phyloP scores from a whole-genome alignment of 2,797 vertebrate genomes.

The Sebastes cheni region DNA sequence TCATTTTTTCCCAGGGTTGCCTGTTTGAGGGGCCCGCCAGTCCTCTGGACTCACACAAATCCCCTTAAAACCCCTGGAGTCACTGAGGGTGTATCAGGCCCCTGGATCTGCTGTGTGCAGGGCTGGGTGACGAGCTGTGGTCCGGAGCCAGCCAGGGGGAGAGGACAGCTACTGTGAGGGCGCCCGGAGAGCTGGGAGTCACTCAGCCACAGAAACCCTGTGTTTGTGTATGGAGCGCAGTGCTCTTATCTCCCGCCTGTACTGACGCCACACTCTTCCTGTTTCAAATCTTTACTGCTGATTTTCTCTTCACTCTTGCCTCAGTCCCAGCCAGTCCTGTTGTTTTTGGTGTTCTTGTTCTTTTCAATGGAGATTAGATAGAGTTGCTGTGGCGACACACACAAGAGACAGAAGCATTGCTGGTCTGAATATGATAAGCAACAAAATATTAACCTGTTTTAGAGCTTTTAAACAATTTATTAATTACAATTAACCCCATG shows the following conservation, averaged over 20 bases:
- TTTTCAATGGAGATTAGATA: conserved; percentile 80
- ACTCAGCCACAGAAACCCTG: conserved; percentile 81
- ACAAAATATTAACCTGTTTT: conserved; percentile 31
- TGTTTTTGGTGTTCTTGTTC: conserved; percentile 72
- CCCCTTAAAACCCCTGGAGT: conserved; percentile 76
- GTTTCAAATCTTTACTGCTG: conserved; percentile 92
- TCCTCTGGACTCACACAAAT: conserved; percentile 66
- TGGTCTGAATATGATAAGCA: conserved; percentile 48
- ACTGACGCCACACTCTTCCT: conserved; percentile 97
- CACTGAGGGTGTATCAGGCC: conserved; percentile 73
- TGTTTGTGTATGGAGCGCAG: conserved; percentile 90
- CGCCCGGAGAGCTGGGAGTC: conserved; percentile 77
- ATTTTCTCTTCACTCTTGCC: conserved; percentile 84
- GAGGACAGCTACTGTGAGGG: conserved; percentile 76
- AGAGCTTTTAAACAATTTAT: conserved; percentile 13
- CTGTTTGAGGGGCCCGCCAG: conserved; percentile 54
- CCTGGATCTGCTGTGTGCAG: conserved; percentile 71
- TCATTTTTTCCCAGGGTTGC: conserved; percentile 54
- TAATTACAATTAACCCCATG: neutral
- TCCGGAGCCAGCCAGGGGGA: conserved; percentile 68
- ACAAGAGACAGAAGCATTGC: conserved; percentile 56
- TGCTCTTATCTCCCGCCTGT: conserved; percentile 90
- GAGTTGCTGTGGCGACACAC: conserved; percentile 69
- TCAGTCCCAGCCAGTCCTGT: conserved; percentile 72
- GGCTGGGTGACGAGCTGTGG: conserved; percentile 70